Evolutionary conservation across 2,888 invertebrate species (phyloP), one percentile per base, ranked within the genome.

Genomic region (Trichopoda pennipes): DNA sequence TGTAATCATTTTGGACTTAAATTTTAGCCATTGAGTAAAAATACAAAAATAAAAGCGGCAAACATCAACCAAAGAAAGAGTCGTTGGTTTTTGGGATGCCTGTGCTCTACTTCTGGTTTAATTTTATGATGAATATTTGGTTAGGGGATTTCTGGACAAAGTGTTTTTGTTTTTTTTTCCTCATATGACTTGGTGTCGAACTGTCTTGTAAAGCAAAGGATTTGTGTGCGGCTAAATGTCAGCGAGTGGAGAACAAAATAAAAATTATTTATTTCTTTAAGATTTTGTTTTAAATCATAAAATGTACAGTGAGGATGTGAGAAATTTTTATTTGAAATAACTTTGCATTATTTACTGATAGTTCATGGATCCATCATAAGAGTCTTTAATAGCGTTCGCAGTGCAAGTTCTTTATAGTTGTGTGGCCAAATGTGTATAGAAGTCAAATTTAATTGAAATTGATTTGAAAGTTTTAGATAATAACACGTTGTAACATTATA

Each of bases 151-250:
- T 63, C 44, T 28, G 47, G 49, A 38, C 63, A 72, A 72, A 72
- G 74, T 53, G n/a, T n/a, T n/a, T n/a, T n/a, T 47, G 35, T 47
- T 77, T 80, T 73, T 17, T 79, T 63, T n/a, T n/a, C n/a, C n/a
- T 35, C 47, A 12, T 55, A 32, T 16, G 84, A 85, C 73, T 81
- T 70, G 85, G 83, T 84, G 85, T 85, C 84, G 82, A 85, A 84
- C 83, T 84, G 84, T 85, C 84, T 85, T 85, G 82, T 80, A 84
- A 77, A 83, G 72, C 81, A 79, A 74, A 77, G 78, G 84, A 84
- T 84, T 84, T 84, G 84, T 79, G 78, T 84, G 73, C 64, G 74
- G 78, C 81, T 72, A 74, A 77, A 69, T 69, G 81, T 81, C 81
- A 74, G 73, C 58, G 61, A 73, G 60, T 42, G 47, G 58, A 19